A percentile compares a stretch with the other conserved stretches of the same genome.
Conservation (phyloP, 1,140 invertebrate species). For the Eciton burchellii region DNA sequence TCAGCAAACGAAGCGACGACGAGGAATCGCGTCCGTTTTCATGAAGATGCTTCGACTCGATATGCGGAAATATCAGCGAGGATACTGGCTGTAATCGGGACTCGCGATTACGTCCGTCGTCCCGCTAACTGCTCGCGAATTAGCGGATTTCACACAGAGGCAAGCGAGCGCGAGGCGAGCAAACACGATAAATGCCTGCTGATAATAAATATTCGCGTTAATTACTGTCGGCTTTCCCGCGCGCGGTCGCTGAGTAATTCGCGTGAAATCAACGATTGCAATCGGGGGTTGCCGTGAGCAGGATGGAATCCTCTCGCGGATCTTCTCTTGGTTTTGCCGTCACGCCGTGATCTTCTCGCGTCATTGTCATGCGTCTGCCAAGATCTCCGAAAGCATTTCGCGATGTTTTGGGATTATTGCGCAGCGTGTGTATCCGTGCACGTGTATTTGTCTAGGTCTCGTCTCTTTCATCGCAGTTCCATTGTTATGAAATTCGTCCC, state of each 20-base stretch:
- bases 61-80: slow-evolving; percentile 31
- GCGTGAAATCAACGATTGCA: not conserved
- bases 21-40: slow-evolving; percentile 28
- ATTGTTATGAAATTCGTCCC: slow-evolving; percentile 32
- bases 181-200: slow-evolving; percentile 1
- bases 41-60: slow-evolving; percentile 32
- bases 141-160: not conserved
- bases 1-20: slow-evolving; percentile 32
- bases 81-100: not conserved
- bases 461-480: not conserved
- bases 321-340: not conserved
- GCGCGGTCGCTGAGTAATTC: too few species aligned
- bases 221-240: not conserved
- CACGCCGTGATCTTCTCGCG: not conserved
- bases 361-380: not conserved
- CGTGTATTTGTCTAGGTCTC: not conserved
- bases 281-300: too few species aligned
- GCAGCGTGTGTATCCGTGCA: not conserved
- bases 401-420: slow-evolving; percentile 15
- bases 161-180: not conserved
- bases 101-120: not conserved
- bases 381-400: not conserved
- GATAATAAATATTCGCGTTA: slow-evolving; percentile 16
- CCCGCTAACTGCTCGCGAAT: slow-evolving; percentile 8
- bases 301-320: not conserved